These are phyloP conservation scores for Nasua narica DNA, from an alignment of 2,797 vertebrate species.

Conservation along the genomic window DNA sequence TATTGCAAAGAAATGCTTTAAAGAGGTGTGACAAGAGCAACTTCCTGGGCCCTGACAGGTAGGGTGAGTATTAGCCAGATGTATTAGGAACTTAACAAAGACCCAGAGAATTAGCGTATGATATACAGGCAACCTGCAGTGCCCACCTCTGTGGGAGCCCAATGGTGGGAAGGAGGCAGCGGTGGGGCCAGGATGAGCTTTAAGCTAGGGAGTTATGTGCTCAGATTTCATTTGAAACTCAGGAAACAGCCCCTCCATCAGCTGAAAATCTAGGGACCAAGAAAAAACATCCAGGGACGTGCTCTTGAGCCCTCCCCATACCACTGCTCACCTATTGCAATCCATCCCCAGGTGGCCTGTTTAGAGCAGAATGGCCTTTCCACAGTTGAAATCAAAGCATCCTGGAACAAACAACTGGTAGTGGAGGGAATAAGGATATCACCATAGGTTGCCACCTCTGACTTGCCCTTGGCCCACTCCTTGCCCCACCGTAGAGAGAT, in stretches of 20 bases:
- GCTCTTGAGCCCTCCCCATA: fast-evolving
- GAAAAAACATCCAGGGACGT: neutral
- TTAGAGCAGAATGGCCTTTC: neutral
- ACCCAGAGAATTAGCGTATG: neutral
- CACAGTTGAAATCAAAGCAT: neutral
- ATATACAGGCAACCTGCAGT: neutral
- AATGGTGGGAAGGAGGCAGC: fast-evolving
- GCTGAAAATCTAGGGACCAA: neutral
- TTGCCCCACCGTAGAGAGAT: neutral
- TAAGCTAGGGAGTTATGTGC: neutral
- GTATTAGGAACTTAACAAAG: neutral
- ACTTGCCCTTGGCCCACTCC: neutral
- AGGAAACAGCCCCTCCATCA: neutral
- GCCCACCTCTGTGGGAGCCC: fast-evolving
- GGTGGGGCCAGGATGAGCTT: fast-evolving
- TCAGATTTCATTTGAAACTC: neutral
- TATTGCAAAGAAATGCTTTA: neutral
- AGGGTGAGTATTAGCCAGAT: too few relatives aligned
- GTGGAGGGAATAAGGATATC: fast-evolving
- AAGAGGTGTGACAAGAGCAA: neutral
- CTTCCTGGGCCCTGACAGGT: too few relatives aligned
- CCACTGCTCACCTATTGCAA: too few relatives aligned
- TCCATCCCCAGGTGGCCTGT: neutral
- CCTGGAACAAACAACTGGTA: neutral
- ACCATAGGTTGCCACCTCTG: fast-evolving